Evolutionary conservation across 2,888 invertebrate genomes (phyloP).

Genomic region (Eupithecia dodoneata): DNA sequence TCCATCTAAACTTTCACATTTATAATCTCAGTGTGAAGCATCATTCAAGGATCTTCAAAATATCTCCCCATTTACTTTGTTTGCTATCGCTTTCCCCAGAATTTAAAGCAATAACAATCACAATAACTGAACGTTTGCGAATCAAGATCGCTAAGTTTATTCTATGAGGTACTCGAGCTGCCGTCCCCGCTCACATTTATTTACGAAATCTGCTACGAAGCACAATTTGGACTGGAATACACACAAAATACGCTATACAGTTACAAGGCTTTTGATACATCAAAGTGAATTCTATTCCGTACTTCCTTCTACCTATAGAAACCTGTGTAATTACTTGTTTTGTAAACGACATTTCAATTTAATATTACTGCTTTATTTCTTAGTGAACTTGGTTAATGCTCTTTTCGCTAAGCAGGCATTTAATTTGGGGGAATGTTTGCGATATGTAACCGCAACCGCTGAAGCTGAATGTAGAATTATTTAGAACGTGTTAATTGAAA

Average conservation of each 20-base stretch:
- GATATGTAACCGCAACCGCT: slow-evolving; percentile 29
- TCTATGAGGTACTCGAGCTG: slow-evolving; percentile 25
- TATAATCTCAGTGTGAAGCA: background rate
- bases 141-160: slow-evolving; percentile 27
- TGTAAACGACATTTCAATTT: slow-evolving; percentile 36
- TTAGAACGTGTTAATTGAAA: slow-evolving; percentile 13
- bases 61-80: slow-evolving; percentile 7
- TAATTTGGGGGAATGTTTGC: slow-evolving; percentile 36
- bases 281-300: slow-evolving; percentile 60
- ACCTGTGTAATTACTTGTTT: slow-evolving; percentile 51
- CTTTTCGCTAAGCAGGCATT: slow-evolving; percentile 35
- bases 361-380: slow-evolving; percentile 38
- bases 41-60: background rate
- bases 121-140: slow-evolving; percentile 15
- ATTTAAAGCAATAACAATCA: slow-evolving; percentile 28
- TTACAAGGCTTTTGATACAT: slow-evolving; percentile 55
- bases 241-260: slow-evolving; percentile 28
- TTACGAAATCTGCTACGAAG: slow-evolving; percentile 45
- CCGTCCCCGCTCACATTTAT: slow-evolving; percentile 31
- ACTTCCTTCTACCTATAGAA: slow-evolving; percentile 39
- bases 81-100: slow-evolving; percentile 16
- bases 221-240: slow-evolving; percentile 49
- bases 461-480: slow-evolving; percentile 17
- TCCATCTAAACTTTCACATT: background rate
- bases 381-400: slow-evolving; percentile 35